Conservation (phyloP, 1,140 invertebrate genomes). For the Musca vetustissima region DNA sequence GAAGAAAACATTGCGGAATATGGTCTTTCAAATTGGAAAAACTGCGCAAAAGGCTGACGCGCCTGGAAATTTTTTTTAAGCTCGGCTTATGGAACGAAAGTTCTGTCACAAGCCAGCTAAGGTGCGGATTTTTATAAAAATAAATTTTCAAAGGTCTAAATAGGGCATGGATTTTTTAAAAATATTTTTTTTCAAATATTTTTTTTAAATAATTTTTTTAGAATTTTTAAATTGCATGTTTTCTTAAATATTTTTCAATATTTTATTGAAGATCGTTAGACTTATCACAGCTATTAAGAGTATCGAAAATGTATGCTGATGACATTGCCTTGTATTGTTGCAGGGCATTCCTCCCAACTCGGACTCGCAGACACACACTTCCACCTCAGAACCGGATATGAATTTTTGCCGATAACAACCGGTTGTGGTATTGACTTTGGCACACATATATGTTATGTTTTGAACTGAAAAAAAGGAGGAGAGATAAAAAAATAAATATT, state of each 20-base stretch:
- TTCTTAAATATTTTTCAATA: slow-evolving; percentile 17
- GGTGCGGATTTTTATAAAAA: too few species aligned
- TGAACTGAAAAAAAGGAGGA: slow-evolving; percentile 36
- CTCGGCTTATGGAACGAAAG: too few species aligned
- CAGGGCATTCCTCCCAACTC: slow-evolving; percentile 42
- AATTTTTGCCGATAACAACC: slow-evolving; percentile 45
- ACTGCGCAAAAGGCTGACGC: too few species aligned
- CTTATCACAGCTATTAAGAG: slow-evolving; percentile 6
- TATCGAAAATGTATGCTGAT: background rate
- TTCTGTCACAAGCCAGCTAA: too few species aligned
- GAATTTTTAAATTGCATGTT: too few species aligned
- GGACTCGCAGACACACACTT: slow-evolving; percentile 49
- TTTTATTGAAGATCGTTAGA: slow-evolving; percentile 8
- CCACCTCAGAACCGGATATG: slow-evolving; percentile 42
- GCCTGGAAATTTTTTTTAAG: too few species aligned
- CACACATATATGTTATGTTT: slow-evolving; percentile 53
- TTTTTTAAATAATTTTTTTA: too few species aligned
- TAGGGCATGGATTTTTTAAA: too few species aligned
- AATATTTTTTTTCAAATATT: too few species aligned
- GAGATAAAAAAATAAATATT: background rate
- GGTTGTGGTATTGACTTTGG: slow-evolving; percentile 41
- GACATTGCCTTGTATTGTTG: slow-evolving; percentile 27
- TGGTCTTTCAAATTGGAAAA: too few species aligned
- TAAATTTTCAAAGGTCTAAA: too few species aligned
- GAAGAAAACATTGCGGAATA: too few species aligned